Evolutionary conservation across 2,113 vertebrate genomes (phyloP).

Genomic region (Numenius arquata): DNA sequence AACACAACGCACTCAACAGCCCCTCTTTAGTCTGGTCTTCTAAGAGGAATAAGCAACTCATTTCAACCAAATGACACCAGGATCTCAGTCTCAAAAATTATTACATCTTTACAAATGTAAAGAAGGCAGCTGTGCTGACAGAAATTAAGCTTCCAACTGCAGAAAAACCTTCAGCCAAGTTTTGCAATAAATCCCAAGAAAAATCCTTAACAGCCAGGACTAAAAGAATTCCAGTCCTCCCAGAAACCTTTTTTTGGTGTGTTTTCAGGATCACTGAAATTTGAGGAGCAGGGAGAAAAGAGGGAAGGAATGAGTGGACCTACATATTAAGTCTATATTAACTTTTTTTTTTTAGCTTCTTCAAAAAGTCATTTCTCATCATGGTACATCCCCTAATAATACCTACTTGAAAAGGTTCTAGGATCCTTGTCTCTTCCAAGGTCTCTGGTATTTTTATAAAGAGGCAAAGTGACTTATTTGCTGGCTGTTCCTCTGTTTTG

Average conservation of each 20-base stretch:
- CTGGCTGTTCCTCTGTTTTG: background rate
- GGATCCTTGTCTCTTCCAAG: background rate
- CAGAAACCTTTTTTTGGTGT: background rate
- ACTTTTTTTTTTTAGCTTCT: background rate
- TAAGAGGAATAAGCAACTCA: background rate
- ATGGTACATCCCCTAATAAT: background rate
- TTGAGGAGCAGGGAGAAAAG: accelerated
- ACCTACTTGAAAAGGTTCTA: background rate
- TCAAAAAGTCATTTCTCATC: background rate
- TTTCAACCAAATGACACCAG: background rate
- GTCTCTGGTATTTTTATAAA: background rate
- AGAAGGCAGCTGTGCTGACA: background rate
- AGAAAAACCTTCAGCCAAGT: background rate
- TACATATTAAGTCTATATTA: background rate
- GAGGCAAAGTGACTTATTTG: background rate
- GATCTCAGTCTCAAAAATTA: background rate
- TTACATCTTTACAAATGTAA: background rate
- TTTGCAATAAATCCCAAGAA: background rate
- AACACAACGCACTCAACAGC: background rate
- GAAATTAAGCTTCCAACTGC: background rate
- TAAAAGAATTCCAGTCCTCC: background rate
- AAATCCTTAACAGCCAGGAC: background rate
- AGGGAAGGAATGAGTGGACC: background rate
- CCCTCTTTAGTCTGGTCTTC: background rate
- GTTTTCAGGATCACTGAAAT: background rate